Base-by-base conservation (phyloP, 2,797 vertebrate genomes). In the Sebastes paucispinis region DNA sequence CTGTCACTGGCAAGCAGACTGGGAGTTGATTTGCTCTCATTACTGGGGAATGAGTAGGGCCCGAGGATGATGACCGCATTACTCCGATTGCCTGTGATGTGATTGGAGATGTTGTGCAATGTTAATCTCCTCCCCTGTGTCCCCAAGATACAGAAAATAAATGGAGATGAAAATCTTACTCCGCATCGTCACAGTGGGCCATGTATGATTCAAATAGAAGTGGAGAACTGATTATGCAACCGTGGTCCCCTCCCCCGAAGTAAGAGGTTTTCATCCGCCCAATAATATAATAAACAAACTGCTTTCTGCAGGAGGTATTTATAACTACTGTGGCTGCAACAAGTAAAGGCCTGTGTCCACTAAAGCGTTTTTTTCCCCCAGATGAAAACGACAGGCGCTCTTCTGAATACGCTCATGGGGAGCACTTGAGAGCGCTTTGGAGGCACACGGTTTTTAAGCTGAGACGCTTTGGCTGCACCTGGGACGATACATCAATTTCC, bases 1-100 rank as follows among this genome's bases (percentile, higher is more conserved):
- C 89, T 88, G 91, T 93, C 93, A 88, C 92, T 90, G 88, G 85
- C 91, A 92, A 89, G 91, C 91, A 90, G 89, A 88, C 93, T 92
- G 88, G 80, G 87, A 95, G 93, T 94, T 94, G 89, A 95, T 95
- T 95, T 95, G 89, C 89, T 88, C 90, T 94, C 93, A 94, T 96
- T 95, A 96, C 90, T 88, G 83, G 90, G 89, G 90, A 93, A 92
- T 86, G 87, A 89, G 88, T 87, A 75, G 73, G 77, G 91, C 92
- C 91, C 4, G 84, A 88, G 94, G 93, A 92, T 88, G 94, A 90
- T 89, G 92, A 89, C 92, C 84, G 10, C 89, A 91, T 94, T 92
- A 88, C 84, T 84, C 78, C 77, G 77, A 91, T 94, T 83, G 87
- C 81, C 79, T 90, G 72, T 81, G 81, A 94, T 94, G 89, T 77